Evolutionary conservation across 2,888 invertebrate genomes (phyloP).

Genomic region (Strigamia maritima): DNA sequence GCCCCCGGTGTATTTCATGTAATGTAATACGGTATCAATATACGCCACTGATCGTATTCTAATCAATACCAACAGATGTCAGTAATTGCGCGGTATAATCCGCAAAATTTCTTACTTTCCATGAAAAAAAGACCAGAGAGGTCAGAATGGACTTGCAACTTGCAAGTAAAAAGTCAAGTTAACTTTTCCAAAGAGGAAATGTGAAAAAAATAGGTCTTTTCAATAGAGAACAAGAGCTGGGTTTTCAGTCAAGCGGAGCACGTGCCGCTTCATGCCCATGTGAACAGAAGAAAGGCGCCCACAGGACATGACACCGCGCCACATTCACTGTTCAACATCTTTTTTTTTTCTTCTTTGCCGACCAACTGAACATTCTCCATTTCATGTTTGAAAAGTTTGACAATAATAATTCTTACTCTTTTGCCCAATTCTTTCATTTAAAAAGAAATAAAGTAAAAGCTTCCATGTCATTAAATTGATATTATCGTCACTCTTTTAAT

Average conservation of each 20-base stretch:
- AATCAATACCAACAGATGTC: slow-evolving; percentile 17
- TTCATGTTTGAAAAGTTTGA: slow-evolving; percentile 20
- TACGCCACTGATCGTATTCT: not conserved
- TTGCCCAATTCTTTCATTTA: not conserved
- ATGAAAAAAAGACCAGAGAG: slow-evolving; percentile 1
- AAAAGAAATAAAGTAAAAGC: not conserved
- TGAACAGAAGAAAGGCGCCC: slow-evolving; percentile 29
- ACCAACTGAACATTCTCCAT: slow-evolving; percentile 14
- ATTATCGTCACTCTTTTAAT: not conserved
- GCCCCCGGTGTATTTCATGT: not conserved
- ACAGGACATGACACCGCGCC: slow-evolving; percentile 24
- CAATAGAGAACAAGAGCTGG: slow-evolving; percentile 30
- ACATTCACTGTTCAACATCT: slow-evolving; percentile 34
- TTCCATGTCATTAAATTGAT: not conserved
- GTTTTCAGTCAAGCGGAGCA: slow-evolving; percentile 31
- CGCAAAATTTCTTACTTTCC: not conserved
- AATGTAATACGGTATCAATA: not conserved
- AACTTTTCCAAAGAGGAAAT: slow-evolving; percentile 30
- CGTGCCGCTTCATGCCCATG: slow-evolving; percentile 32
- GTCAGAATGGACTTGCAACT: slow-evolving; percentile 25
- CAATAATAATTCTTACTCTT: slow-evolving; percentile 14
- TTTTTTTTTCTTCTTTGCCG: not conserved
- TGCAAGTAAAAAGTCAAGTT: slow-evolving; percentile 22
- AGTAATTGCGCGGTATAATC: not conserved
- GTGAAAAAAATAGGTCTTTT: slow-evolving; percentile 30